Evolutionary conservation across 2,113 vertebrate species (phyloP).

Genomic region (Amazona guildingii): DNA sequence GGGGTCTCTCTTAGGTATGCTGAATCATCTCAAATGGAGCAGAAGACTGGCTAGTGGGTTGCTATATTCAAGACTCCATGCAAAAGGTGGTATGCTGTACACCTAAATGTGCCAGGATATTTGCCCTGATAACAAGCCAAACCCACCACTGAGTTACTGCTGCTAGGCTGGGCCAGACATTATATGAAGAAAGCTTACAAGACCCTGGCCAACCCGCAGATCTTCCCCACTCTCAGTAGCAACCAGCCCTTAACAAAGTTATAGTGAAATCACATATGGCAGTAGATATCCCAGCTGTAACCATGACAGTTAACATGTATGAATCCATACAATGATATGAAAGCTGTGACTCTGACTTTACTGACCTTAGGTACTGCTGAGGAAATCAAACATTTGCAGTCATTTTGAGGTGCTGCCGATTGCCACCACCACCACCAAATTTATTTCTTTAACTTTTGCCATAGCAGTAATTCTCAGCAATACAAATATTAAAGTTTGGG

Average conservation of each 20-base stretch:
- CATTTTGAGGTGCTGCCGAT: neutral
- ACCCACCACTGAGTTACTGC: neutral
- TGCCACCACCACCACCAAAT: neutral
- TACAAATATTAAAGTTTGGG: neutral
- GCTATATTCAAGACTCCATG: neutral
- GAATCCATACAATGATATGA: neutral
- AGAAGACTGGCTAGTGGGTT: constrained; percentile 42
- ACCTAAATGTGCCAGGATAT: neutral
- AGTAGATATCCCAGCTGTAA: neutral
- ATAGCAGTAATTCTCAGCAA: neutral
- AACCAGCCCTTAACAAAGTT: neutral
- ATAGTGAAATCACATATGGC: neutral
- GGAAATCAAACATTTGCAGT: neutral
- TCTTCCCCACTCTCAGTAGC: neutral
- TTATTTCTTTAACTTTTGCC: neutral
- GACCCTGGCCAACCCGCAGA: neutral
- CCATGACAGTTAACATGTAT: neutral
- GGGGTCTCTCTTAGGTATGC: neutral
- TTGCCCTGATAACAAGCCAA: constrained; percentile 39
- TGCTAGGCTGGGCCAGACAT: neutral
- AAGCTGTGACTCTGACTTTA: neutral
- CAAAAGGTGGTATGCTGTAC: neutral
- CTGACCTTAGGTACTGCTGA: neutral
- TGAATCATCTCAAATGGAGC: constrained; percentile 43
- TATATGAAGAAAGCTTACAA: neutral